A percentile compares a stretch with the other conserved stretches of the same genome.
These are phyloP conservation scores for Homalodisca vitripennis DNA, from an alignment of 1,140 invertebrate genomes.

Conservation along the genomic window DNA sequence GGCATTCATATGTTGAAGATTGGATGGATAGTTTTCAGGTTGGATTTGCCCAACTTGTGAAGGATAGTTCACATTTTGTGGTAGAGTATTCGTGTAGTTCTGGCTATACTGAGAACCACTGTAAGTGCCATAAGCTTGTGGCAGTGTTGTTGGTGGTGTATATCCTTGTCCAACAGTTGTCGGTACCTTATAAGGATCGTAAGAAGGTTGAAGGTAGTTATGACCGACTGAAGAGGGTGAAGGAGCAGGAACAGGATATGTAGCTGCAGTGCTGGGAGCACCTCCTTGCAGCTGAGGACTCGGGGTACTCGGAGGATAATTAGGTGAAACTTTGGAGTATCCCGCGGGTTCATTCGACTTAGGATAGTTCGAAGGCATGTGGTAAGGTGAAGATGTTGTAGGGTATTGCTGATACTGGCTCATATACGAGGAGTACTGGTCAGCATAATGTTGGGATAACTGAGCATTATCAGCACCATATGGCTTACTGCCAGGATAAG, in stretches of 20 bases:
- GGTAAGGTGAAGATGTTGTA: background rate
- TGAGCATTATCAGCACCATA: background rate
- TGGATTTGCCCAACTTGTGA: background rate
- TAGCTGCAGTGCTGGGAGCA: background rate
- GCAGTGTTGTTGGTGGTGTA: background rate
- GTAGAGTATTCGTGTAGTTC: background rate
- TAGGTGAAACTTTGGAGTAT: background rate
- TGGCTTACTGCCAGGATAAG: conserved; percentile 10
- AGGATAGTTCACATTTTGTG: background rate
- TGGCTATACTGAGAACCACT: background rate
- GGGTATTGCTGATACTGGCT: background rate
- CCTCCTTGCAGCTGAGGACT: conserved; percentile 4
- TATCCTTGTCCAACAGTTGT: background rate
- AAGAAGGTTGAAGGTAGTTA: background rate
- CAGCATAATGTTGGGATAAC: background rate
- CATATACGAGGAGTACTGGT: background rate
- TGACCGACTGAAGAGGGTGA: background rate
- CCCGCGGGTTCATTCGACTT: background rate
- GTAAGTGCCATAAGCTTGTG: background rate
- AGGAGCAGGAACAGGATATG: background rate
- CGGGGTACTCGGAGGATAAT: background rate
- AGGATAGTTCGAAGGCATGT: background rate
- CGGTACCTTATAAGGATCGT: background rate
- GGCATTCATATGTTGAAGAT: background rate
- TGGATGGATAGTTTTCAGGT: background rate